A percentile compares a stretch with the other conserved stretches of the same genome.
phyloP scores from a whole-genome alignment of 2,113 vertebrate genomes.

The Ivindomyrus marchei region DNA sequence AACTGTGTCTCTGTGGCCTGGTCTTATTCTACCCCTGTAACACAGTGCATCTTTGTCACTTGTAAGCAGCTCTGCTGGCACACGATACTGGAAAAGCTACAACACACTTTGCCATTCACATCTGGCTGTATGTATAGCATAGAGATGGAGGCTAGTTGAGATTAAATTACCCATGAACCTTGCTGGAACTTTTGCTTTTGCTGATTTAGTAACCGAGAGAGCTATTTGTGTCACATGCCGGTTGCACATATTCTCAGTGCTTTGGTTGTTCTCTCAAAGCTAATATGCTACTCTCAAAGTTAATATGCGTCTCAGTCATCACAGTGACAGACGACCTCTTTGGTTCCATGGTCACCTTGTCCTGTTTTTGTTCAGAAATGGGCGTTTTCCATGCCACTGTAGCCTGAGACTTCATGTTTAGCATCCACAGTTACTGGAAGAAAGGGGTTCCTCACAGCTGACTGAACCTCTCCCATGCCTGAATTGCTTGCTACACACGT shows the following conservation, averaged over 20 bases:
- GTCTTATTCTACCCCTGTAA: neutral
- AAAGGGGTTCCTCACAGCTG: constrained; percentile 66
- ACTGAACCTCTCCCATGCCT: constrained; percentile 2
- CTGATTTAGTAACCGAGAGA: neutral
- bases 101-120: neutral
- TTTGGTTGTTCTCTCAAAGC: neutral
- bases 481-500: neutral
- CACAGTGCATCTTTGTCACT: constrained; percentile 14
- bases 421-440: constrained; percentile 86
- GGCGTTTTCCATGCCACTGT: constrained; percentile 60
- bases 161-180: neutral
- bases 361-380: constrained; percentile 51
- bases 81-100: neutral
- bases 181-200: neutral
- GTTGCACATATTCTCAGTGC: neutral
- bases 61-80: neutral
- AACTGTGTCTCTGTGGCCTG: neutral
- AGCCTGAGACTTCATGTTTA: constrained; percentile 69
- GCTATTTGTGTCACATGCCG: neutral
- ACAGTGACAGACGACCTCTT: neutral
- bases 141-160: neutral
- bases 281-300: neutral
- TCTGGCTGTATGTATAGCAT: neutral
- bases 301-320: neutral
- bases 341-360: constrained; percentile 20